Percentiles rank a stretch among this genome's conserved stretches.
Conservation (phyloP, 2,888 invertebrate species). For the Tenthredo scrophulariae region DNA sequence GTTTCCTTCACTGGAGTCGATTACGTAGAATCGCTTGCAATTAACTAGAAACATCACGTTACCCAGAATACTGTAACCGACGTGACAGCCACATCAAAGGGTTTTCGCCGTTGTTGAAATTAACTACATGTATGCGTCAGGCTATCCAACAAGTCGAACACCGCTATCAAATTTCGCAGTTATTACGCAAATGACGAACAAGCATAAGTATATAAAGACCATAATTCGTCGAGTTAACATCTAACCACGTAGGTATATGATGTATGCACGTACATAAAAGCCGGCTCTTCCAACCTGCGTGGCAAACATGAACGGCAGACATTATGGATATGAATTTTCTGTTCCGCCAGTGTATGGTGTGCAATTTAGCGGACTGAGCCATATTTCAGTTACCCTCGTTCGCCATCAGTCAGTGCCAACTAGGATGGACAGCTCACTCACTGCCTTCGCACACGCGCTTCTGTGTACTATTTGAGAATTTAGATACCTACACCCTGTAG, state of each 20-base stretch:
- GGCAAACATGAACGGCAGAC: background rate
- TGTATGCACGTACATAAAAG: background rate
- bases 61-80: background rate
- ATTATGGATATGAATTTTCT: slow-evolving; percentile 42
- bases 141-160: background rate
- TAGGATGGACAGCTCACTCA: slow-evolving; percentile 31
- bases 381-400: slow-evolving; percentile 37
- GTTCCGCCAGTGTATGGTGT: background rate
- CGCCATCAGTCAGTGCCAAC: slow-evolving; percentile 39
- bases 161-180: slow-evolving; percentile 13
- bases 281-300: background rate
- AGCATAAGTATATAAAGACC: slow-evolving; percentile 5
- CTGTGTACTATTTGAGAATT: slow-evolving; percentile 25
- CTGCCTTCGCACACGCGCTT: slow-evolving; percentile 26
- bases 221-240: slow-evolving; percentile 20
- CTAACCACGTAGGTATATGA: background rate
- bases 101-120: slow-evolving; percentile 1
- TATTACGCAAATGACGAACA: slow-evolving; percentile 33
- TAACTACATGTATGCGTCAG: background rate
- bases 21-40: slow-evolving; percentile 6
- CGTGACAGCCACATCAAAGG: slow-evolving; percentile 16
- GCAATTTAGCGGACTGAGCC: slow-evolving; percentile 7
- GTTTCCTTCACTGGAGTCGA: background rate
- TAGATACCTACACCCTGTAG: background rate
- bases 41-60: slow-evolving; percentile 19